Conservation (phyloP, 2,888 invertebrate genomes). For the Dichetophora obliterata region DNA sequence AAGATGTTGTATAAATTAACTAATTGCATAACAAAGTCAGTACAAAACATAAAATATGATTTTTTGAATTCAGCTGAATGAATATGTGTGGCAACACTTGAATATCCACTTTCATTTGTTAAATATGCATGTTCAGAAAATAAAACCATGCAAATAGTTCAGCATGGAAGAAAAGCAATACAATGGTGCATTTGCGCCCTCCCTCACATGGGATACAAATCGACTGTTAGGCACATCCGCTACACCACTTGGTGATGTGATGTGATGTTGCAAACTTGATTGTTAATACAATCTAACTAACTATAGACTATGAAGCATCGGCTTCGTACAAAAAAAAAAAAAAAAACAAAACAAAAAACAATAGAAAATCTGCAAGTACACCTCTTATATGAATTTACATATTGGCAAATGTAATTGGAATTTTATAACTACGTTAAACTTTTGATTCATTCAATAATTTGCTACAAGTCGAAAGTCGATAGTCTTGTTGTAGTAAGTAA, state of each 20-base stretch:
- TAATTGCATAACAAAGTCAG: slow-evolving; percentile 66
- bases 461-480: neutral
- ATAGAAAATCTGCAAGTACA: neutral
- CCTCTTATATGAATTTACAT: slow-evolving; percentile 39
- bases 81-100: slow-evolving; percentile 24
- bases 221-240: slow-evolving; percentile 15
- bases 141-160: neutral
- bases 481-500: too few species aligned
- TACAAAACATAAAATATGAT: slow-evolving; percentile 3
- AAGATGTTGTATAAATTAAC: slow-evolving; percentile 58
- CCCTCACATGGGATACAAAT: neutral
- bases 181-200: neutral
- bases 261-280: slow-evolving; percentile 23
- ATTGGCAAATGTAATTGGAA: slow-evolving; percentile 43
- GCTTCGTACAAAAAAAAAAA: neutral
- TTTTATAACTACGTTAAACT: slow-evolving; percentile 17
- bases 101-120: slow-evolving; percentile 31
- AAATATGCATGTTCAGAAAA: slow-evolving; percentile 22
- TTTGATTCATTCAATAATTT: slow-evolving; percentile 23
- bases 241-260: neutral
- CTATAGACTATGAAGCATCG: neutral
- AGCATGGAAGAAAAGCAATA: slow-evolving; percentile 2
- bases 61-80: neutral
- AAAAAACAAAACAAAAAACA: neutral
- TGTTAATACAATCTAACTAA: slow-evolving; percentile 32